Evolutionary conservation across 2,113 vertebrate genomes (phyloP).

Genomic region (Charina bottae): DNA sequence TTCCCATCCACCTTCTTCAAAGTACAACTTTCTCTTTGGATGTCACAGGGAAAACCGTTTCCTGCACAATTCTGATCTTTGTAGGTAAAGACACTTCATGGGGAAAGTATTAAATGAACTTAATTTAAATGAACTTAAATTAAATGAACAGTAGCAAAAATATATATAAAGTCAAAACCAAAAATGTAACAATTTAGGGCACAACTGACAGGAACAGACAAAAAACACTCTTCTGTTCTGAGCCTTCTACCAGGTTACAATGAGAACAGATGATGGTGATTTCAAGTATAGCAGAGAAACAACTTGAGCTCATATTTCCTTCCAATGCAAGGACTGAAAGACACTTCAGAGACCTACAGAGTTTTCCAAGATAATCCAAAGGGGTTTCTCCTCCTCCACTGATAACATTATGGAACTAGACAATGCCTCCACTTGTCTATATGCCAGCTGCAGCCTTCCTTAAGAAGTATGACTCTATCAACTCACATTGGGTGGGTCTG

Average conservation of each 20-base stretch:
- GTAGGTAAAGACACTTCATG: not conserved
- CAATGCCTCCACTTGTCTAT: slow-evolving; percentile 53
- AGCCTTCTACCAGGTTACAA: not conserved
- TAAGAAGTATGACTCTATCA: slow-evolving; percentile 55
- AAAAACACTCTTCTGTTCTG: slow-evolving; percentile 24
- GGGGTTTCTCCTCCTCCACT: slow-evolving; percentile 48
- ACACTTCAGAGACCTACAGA: slow-evolving; percentile 46
- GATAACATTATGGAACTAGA: slow-evolving; percentile 65
- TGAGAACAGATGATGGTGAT: slow-evolving; percentile 39
- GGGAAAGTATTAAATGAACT: too few species aligned
- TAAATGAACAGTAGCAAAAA: not conserved
- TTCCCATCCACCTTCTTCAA: not conserved
- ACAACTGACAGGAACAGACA: slow-evolving; percentile 17
- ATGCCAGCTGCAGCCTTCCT: slow-evolving; percentile 48
- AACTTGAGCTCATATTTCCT: slow-evolving; percentile 51
- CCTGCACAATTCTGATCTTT: not conserved
- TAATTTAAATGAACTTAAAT: too few species aligned
- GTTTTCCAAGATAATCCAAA: slow-evolving; percentile 38
- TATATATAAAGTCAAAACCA: not conserved
- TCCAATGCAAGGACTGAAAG: slow-evolving; percentile 57
- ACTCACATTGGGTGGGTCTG: slow-evolving; percentile 51
- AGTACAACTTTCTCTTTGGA: not conserved
- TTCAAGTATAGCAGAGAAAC: slow-evolving; percentile 36
- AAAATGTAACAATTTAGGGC: not conserved
- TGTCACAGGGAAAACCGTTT: not conserved